Evolutionary conservation across 2,113 vertebrate genomes (phyloP), one percentile per base, ranked within the genome.

Genomic region (Bufo bufo): DNA sequence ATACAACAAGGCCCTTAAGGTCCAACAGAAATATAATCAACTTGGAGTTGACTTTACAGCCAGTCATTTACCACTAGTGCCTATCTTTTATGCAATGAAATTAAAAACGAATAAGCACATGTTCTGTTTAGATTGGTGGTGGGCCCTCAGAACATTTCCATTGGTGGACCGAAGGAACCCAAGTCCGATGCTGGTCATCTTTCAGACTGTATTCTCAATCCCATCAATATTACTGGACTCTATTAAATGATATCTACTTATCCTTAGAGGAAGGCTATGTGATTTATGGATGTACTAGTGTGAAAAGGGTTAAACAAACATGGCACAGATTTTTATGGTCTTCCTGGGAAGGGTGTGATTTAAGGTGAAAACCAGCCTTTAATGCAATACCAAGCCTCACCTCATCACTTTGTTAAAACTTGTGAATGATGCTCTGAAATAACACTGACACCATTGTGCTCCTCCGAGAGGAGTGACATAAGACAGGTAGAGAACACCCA

Each of bases 401-500:
- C 87, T 84, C 20, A n/a, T 43, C 50, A 47, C 79, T 78, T 54
- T 89, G 87, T 89, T 84, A 89, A 77, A 89, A 89, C 87, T 89
- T 89, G 87, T 77, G 87, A 12, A 78, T 84, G 14, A 84, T 80
- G 59, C 81, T 84, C 58, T 54, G 6, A 59, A 58, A 69, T 6
- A 89, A 89, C 87, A 89, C 16, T 78, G 81, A 33, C 63, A 56
- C 87, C 65, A 89, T 89, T 89, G 87, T 89, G 61, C 3, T 89
- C 59, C 61, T 84, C 58, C 10, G 49, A 58, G 86, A 66, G 79
- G 79, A 82, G 86, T 71, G 86, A 82, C 78, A 81, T 20, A 47
- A 69, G 80, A 75, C 50, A 19, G 81, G 72, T 16, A 50, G 69
- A 74, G 20, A 50, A 75, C 54, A 23, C 77, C 65, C 77, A 81